These are phyloP conservation scores for Geotrypetes seraphini DNA, from an alignment of 2,797 vertebrate species.

Conservation along the genomic window DNA sequence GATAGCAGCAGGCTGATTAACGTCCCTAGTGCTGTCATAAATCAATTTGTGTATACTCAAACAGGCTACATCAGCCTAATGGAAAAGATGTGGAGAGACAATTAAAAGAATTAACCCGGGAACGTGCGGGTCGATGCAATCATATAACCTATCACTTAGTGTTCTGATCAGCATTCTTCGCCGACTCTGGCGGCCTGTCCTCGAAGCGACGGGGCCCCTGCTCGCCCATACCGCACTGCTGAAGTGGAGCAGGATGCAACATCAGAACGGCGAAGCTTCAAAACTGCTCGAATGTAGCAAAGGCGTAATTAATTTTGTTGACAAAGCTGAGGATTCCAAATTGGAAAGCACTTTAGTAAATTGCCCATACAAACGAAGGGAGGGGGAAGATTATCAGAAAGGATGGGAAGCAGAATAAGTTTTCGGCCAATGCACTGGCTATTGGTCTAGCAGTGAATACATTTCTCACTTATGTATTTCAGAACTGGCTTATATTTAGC, in stretches of 20 bases:
- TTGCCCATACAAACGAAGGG: too few relatives aligned
- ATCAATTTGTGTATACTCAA: slow-evolving; percentile 32
- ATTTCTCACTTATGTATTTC: too few relatives aligned
- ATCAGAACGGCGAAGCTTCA: slow-evolving; percentile 4
- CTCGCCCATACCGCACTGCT: slow-evolving; percentile 3
- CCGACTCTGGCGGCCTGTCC: not conserved
- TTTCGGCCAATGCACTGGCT: too few relatives aligned
- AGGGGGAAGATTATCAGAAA: too few relatives aligned
- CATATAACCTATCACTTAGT: slow-evolving; percentile 21
- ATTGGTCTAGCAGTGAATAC: too few relatives aligned
- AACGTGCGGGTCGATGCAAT: slow-evolving; percentile 8
- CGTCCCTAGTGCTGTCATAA: slow-evolving; percentile 16
- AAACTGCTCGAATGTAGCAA: slow-evolving; percentile 9
- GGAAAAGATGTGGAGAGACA: slow-evolving; percentile 32
- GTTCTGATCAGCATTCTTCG: not conserved
- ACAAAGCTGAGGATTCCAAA: slow-evolving; percentile 15
- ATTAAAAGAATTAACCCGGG: slow-evolving; percentile 45
- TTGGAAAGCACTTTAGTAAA: slow-evolving; percentile 10
- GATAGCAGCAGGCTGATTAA: slow-evolving; percentile 23
- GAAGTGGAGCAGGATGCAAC: not conserved
- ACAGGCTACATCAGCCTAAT: slow-evolving; percentile 29
- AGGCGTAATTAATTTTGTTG: slow-evolving; percentile 30
- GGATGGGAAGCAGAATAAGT: too few relatives aligned
- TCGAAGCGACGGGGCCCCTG: slow-evolving; percentile 3
- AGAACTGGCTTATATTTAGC: too few relatives aligned